These are phyloP conservation scores for Brachionus paranguensis DNA, from an alignment of 1,140 invertebrate genomes.

Conservation along the genomic window DNA sequence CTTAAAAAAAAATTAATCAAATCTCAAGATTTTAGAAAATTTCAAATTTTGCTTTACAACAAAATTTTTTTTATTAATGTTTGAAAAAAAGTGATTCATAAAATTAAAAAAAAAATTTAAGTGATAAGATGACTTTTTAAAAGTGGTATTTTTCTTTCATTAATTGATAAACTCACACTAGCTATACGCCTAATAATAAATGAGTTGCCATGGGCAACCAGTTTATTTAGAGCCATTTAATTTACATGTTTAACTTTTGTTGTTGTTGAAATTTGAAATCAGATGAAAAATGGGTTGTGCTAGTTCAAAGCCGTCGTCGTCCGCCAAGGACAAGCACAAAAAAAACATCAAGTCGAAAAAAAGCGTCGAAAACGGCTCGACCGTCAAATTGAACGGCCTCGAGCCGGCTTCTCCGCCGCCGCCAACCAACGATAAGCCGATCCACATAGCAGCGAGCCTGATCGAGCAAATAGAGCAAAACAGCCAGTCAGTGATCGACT, in stretches of 20 bases:
- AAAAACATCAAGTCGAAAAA: slow-evolving; percentile 15
- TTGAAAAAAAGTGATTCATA: too few relatives aligned
- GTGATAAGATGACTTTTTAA: too few relatives aligned
- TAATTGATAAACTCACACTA: too few relatives aligned
- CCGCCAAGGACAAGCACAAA: slow-evolving; percentile 9
- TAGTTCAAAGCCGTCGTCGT: slow-evolving; percentile 28
- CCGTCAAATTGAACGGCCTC: too few relatives aligned
- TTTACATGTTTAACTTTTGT: neutral
- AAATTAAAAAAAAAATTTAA: too few relatives aligned
- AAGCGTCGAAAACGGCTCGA: neutral
- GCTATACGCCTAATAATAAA: neutral
- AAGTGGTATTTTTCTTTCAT: too few relatives aligned
- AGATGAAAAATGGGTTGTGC: slow-evolving; percentile 41
- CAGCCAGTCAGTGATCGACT: neutral
- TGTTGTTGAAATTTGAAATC: neutral
- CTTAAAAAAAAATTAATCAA: too few relatives aligned
- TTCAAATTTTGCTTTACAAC: too few relatives aligned
- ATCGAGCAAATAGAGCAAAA: neutral
- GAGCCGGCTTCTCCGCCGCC: neutral
- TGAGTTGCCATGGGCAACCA: neutral
- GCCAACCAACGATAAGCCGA: neutral
- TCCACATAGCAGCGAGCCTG: neutral
- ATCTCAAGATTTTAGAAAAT: too few relatives aligned
- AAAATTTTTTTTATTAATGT: too few relatives aligned
- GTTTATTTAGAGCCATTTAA: slow-evolving; percentile 17